Percentiles rank a stretch among this genome's conserved stretches.
Evolutionary conservation across 2,888 invertebrate species (phyloP).

Genomic region (Diadegma fenestrale): DNA sequence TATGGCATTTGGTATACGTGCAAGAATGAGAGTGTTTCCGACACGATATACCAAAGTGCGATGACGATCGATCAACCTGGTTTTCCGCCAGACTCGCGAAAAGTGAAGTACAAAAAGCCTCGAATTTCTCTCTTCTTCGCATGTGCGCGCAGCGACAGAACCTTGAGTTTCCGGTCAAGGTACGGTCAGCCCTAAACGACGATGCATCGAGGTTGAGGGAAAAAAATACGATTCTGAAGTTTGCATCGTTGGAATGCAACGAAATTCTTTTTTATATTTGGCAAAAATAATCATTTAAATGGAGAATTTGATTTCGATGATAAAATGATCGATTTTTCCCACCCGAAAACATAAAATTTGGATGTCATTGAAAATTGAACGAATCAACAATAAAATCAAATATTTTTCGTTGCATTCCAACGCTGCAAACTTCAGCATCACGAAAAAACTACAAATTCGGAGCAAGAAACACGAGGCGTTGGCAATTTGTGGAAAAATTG

Average conservation of each 20-base stretch:
- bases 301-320: too few species aligned
- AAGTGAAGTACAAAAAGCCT: conserved; percentile 51
- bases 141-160: conserved; percentile 35
- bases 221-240: too few species aligned
- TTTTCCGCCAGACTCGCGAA: conserved; percentile 53
- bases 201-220: conserved; percentile 29
- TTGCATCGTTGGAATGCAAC: too few species aligned
- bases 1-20: conserved; percentile 7
- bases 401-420: too few species aligned
- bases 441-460: not conserved
- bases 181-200: conserved; percentile 47
- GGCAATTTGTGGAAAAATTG: not conserved
- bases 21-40: conserved; percentile 44
- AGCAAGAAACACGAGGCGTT: not conserved
- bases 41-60: conserved; percentile 40
- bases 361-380: too few species aligned
- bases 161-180: conserved; percentile 68
- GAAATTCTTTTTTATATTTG: too few species aligned
- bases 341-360: too few species aligned
- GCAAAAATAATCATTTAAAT: too few species aligned
- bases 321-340: too few species aligned
- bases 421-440: too few species aligned
- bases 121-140: conserved; percentile 17
- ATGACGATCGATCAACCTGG: conserved; percentile 64
- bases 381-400: too few species aligned